phyloP scores from a whole-genome alignment of 2,888 invertebrate species.

The Idaea aversata region DNA sequence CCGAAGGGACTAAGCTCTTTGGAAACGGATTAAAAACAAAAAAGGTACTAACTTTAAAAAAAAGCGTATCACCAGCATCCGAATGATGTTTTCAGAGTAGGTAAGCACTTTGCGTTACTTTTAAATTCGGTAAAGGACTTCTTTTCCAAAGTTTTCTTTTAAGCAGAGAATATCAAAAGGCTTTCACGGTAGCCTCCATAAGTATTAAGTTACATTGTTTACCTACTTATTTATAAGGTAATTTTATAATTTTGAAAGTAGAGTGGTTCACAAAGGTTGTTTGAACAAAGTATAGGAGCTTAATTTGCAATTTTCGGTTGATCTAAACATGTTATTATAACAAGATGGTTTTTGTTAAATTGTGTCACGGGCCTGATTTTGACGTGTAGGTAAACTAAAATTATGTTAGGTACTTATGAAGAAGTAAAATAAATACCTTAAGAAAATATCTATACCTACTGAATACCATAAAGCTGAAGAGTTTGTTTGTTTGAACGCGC shows the following conservation, averaged over 20 bases:
- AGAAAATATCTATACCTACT: no score
- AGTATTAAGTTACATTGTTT: background rate
- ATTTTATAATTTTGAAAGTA: background rate
- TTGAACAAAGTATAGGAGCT: background rate
- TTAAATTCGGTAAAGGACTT: background rate
- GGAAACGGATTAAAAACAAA: background rate
- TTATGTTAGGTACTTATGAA: background rate
- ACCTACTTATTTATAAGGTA: no score
- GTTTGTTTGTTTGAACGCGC: no score
- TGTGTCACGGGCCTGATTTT: background rate
- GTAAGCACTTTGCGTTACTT: conserved; percentile 1
- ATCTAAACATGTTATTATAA: background rate
- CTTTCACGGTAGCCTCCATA: background rate
- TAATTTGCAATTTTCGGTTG: background rate
- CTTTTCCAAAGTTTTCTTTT: background rate
- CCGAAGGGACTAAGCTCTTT: no score
- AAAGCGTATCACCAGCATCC: background rate
- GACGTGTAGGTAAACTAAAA: background rate
- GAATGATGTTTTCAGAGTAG: background rate
- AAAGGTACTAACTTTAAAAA: background rate
- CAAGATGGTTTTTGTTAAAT: background rate
- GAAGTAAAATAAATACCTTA: background rate
- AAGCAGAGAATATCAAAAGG: background rate
- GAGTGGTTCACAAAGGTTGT: background rate
- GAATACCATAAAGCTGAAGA: no score